Evolutionary conservation across 2,888 invertebrate genomes (phyloP).

Genomic region (Xanthia togata): DNA sequence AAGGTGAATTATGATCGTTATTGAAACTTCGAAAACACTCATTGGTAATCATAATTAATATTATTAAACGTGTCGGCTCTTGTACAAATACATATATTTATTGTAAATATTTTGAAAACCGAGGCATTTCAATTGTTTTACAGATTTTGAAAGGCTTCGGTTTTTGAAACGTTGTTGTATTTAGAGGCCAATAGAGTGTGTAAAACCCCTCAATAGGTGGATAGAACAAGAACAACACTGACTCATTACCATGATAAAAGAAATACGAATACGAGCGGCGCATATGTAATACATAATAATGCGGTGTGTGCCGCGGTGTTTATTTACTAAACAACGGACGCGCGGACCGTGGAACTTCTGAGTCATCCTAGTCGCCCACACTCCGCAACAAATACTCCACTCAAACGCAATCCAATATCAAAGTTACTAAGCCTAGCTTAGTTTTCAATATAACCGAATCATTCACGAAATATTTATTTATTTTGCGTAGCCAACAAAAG

Average conservation of each 20-base stretch:
- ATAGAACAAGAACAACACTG: background rate
- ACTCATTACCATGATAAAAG: conserved; percentile 53
- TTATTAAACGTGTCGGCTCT: background rate
- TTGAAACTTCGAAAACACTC: background rate
- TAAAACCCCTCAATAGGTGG: background rate
- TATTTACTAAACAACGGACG: conserved; percentile 59
- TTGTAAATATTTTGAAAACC: background rate
- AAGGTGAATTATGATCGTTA: conserved; percentile 4
- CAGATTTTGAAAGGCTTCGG: no score
- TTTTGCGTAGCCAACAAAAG: background rate
- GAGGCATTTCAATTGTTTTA: background rate
- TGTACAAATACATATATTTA: background rate
- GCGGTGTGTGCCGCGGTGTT: conserved; percentile 37
- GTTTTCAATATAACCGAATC: background rate
- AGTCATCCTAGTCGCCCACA: conserved; percentile 54
- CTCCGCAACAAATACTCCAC: conserved; percentile 28
- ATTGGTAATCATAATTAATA: background rate
- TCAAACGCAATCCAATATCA: background rate
- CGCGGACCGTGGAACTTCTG: conserved; percentile 42
- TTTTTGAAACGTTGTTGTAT: background rate
- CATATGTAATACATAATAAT: conserved; percentile 55
- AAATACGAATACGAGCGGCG: conserved; percentile 34
- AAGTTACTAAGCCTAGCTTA: background rate
- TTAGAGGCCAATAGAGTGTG: background rate
- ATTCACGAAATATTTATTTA: background rate